phyloP scores from a whole-genome alignment of 2,888 invertebrate genomes.

The Microplitis deprimator region DNA sequence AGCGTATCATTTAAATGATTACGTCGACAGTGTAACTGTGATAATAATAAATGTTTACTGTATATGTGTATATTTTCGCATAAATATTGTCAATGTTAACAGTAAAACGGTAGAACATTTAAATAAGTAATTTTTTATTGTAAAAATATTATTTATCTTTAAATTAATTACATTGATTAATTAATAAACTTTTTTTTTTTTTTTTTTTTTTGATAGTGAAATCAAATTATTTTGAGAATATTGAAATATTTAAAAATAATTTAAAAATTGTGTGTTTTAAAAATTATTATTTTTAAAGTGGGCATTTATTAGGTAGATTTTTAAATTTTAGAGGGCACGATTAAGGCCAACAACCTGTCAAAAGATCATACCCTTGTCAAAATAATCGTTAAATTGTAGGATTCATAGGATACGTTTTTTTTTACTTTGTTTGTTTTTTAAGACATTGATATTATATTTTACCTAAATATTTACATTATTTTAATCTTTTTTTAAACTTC shows the following conservation, averaged over 20 bases:
- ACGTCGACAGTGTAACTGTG: slow-evolving; percentile 17
- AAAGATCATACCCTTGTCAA: slow-evolving; percentile 69
- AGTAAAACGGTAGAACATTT: slow-evolving; percentile 5
- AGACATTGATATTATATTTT: slow-evolving; percentile 55
- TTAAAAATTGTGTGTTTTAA: too few relatives aligned
- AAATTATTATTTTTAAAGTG: slow-evolving; percentile 47
- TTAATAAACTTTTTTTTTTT: too few relatives aligned
- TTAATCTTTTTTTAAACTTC: slow-evolving; percentile 29
- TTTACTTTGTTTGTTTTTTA: slow-evolving; percentile 19
- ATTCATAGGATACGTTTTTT: slow-evolving; percentile 55
- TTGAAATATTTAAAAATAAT: too few relatives aligned
- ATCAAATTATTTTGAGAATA: too few relatives aligned
- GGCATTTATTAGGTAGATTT: slow-evolving; percentile 66
- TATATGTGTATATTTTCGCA: not conserved
- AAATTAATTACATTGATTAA: too few relatives aligned
- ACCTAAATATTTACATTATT: slow-evolving; percentile 54
- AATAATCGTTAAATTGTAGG: slow-evolving; percentile 70
- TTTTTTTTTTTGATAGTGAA: too few relatives aligned
- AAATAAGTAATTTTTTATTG: not conserved
- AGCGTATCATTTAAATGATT: slow-evolving; percentile 27
- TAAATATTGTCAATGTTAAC: not conserved
- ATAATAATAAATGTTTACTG: slow-evolving; percentile 7
- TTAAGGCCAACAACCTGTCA: slow-evolving; percentile 66
- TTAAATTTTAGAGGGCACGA: slow-evolving; percentile 53
- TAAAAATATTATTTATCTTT: too few relatives aligned